Conservation (phyloP, 2,888 invertebrate genomes). For the Cenopis cana region DNA sequence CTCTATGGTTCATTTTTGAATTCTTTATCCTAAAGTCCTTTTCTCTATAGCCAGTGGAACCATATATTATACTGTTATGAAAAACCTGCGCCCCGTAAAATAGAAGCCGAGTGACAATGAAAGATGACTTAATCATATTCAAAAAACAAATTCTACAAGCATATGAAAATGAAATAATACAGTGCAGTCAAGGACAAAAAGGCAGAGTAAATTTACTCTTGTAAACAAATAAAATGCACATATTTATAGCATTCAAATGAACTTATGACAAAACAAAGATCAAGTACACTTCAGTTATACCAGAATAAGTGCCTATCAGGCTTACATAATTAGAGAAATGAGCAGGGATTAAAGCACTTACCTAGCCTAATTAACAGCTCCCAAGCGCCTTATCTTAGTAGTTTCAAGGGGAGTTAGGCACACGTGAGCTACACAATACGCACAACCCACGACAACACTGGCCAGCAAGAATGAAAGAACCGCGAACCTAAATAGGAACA, state of each 20-base stretch:
- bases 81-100: no score
- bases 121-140: not conserved
- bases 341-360: conserved; percentile 57
- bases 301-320: not conserved
- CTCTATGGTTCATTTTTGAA: not conserved
- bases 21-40: not conserved
- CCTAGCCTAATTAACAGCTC: conserved; percentile 60
- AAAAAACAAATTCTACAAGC: not conserved
- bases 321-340: conserved; percentile 40
- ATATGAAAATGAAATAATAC: not conserved
- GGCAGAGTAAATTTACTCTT: not conserved
- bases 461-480: conserved; percentile 63
- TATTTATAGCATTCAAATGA: not conserved
- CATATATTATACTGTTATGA: no score
- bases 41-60: not conserved
- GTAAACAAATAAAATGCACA: no score
- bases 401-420: conserved; percentile 70
- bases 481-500: conserved; percentile 66
- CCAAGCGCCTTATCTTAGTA: conserved; percentile 67
- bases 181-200: not conserved
- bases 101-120: not conserved
- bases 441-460: conserved; percentile 61
- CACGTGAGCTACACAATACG: conserved; percentile 65
- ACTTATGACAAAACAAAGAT: not conserved
- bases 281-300: not conserved